Evolutionary conservation across 2,797 vertebrate species (phyloP), one percentile per base, ranked within the genome.

Genomic region (Xenentodon cancila): DNA sequence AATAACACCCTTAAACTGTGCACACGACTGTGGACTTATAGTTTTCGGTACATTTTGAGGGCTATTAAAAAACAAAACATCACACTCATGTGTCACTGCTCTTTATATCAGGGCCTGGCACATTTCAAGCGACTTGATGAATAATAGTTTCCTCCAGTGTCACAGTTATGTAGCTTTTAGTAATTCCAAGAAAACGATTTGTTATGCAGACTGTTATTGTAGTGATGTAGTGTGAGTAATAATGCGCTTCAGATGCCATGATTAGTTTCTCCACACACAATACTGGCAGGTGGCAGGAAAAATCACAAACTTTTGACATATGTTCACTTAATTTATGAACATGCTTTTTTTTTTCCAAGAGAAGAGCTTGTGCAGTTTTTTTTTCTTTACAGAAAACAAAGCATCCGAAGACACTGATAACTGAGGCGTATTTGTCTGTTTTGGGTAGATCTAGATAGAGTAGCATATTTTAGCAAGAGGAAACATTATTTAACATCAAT

Each of bases 211-310:
- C 27, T n/a, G n/a, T n/a, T 61, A 20, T 56, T 40, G 59, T 55
- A 64, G 37, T 5, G 60, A 66, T 42, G 42, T 30, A 54, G 53
- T 3, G 13, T 66, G 48, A 19, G 32, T 70, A 78, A 68, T 21
- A 53, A 32, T 50, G 34, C 32, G 53, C 52, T 66, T 72, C 18
- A 55, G 20, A 25, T 42, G 11, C 45, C 1, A 21, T 43, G 13
- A 67, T 73, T 53, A 64, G 51, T 17, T 59, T 30, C 21, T 50
- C 46, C n/a, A 20, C 16, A 7, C 5, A 4, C 8, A 48, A 55
- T 27, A 73, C 5, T 53, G 58, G n/a, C 58, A 64, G 57, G 52
- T 37, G 57, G n/a, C n/a, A 68, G 48, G 37, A 12, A 11, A 11
- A 12, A 40, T 25, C 40, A 18, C 17, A 46, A 45, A 27, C 17